Conservation (phyloP, 2,797 vertebrate genomes). For the Hephaestus fuliginosus region DNA sequence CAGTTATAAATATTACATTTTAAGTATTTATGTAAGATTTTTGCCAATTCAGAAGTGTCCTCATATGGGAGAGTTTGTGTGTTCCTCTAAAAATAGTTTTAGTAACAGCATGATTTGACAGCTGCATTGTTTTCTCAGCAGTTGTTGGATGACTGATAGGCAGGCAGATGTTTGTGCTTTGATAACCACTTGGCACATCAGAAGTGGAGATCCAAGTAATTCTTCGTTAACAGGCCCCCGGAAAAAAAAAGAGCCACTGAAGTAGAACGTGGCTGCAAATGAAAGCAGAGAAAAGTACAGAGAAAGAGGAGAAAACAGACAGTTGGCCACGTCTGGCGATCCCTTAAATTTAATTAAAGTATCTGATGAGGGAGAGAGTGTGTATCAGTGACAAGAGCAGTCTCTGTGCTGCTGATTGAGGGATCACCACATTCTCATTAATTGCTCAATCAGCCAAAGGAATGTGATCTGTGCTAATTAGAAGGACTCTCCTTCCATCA, state of each 20-base stretch:
- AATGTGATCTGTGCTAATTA: constrained; percentile 90
- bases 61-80: background rate
- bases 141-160: constrained; percentile 18
- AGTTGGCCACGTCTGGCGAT: constrained; percentile 39
- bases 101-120: constrained; percentile 19
- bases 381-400: constrained; percentile 72
- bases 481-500: constrained; percentile 87
- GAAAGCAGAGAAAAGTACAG: constrained; percentile 27
- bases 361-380: constrained; percentile 69
- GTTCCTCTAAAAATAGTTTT: background rate
- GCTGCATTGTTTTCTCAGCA: constrained; percentile 12
- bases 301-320: constrained; percentile 16
- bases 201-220: constrained; percentile 25
- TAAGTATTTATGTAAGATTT: background rate
- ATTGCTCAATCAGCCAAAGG: constrained; percentile 86
- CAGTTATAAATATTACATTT: constrained; percentile 21
- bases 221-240: constrained; percentile 2
- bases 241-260: constrained; percentile 2
- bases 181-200: constrained; percentile 39
- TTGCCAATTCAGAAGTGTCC: constrained; percentile 6
- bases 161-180: constrained; percentile 39
- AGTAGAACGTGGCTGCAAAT: constrained; percentile 31
- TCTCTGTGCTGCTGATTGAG: constrained; percentile 83
- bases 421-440: constrained; percentile 85
- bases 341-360: constrained; percentile 71